Evolutionary conservation across 2,888 invertebrate species (phyloP).

Genomic region (Dione juno): DNA sequence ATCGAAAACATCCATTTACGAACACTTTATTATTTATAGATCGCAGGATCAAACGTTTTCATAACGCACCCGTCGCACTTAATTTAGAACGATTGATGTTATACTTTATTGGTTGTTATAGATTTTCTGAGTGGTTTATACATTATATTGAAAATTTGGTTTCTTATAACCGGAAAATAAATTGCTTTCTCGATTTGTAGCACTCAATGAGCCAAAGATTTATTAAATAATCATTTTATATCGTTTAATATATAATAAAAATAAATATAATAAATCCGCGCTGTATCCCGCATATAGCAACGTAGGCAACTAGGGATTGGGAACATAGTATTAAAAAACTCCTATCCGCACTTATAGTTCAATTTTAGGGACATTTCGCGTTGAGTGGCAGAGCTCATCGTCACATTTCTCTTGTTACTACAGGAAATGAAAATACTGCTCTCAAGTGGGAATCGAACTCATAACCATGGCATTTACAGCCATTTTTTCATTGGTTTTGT

Average conservation of each 20-base stretch:
- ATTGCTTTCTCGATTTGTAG: conserved; percentile 10
- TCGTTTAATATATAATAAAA: background rate
- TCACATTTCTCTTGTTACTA: no score
- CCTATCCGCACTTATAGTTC: no score
- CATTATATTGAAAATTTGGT: conserved; percentile 24
- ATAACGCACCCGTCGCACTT: conserved; percentile 31
- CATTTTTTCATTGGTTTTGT: no score
- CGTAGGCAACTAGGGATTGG: no score
- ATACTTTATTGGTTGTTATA: conserved; percentile 31
- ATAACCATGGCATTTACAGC: no score
- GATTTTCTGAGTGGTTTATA: conserved; percentile 27
- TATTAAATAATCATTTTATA: conserved; percentile 9
- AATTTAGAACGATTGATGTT: conserved; percentile 35
- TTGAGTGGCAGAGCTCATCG: no score
- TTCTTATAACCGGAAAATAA: conserved; percentile 6
- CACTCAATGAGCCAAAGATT: background rate
- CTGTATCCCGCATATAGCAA: no score
- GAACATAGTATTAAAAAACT: no score
- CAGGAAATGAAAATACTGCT: no score
- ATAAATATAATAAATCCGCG: no score
- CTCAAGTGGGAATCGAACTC: no score
- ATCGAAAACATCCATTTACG: conserved; percentile 36
- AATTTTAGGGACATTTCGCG: no score
- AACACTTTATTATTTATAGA: conserved; percentile 37
- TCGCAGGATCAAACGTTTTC: conserved; percentile 32